A percentile compares a stretch with the other conserved stretches of the same genome.
phyloP scores from a whole-genome alignment of 2,113 vertebrate species.

The Hypomesus transpacificus region DNA sequence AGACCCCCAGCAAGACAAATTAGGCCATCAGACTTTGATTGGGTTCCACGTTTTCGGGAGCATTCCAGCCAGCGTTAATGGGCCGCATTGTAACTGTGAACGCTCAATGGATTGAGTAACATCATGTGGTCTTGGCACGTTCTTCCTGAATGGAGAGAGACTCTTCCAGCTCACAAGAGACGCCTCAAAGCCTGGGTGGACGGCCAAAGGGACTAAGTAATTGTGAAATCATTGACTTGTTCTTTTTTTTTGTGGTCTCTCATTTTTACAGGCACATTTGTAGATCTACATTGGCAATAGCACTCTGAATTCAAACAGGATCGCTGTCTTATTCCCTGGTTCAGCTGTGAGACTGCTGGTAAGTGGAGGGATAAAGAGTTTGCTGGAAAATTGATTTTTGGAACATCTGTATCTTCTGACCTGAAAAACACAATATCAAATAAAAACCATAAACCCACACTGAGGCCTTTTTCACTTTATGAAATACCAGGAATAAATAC shows the following conservation, averaged over 20 bases:
- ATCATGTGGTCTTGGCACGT: constrained; percentile 64
- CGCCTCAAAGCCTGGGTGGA: constrained; percentile 67
- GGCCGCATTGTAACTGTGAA: constrained; percentile 58
- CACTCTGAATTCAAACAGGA: constrained; percentile 52
- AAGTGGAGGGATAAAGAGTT: constrained; percentile 23
- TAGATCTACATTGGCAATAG: constrained; percentile 62
- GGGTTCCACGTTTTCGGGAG: constrained; percentile 45
- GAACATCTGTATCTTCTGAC: neutral
- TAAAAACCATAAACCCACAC: too few relatives aligned
- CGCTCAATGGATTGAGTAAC: constrained; percentile 57
- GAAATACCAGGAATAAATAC: neutral
- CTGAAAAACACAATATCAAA: neutral
- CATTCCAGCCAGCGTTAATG: constrained; percentile 50
- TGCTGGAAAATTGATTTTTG: neutral
- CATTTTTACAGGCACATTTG: constrained; percentile 64
- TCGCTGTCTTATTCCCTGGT: constrained; percentile 34
- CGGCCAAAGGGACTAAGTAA: constrained; percentile 62
- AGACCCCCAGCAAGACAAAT: constrained; percentile 71
- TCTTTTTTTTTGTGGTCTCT: constrained; percentile 56
- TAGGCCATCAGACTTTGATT: constrained; percentile 66
- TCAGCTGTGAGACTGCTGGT: constrained; percentile 41
- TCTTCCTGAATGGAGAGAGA: constrained; percentile 62
- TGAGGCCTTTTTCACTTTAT: neutral
- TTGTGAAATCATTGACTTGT: constrained; percentile 67
- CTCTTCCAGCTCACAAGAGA: constrained; percentile 59